Conservation (phyloP, 1,140 invertebrate species). For the Drosophila malerkotliana region DNA sequence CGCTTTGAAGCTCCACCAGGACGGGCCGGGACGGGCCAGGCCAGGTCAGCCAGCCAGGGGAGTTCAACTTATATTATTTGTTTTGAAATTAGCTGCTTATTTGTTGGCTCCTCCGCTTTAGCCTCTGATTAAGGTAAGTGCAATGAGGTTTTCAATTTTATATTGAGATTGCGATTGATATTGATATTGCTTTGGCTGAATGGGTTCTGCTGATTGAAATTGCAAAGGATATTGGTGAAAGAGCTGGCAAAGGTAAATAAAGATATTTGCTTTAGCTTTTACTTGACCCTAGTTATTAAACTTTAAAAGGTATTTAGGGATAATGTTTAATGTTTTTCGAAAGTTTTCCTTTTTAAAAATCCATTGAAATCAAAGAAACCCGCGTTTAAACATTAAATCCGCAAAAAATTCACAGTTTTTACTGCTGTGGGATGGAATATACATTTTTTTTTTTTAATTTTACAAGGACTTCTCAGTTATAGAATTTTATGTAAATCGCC, state of each 20-base stretch:
- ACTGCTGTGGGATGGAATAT: conserved; percentile 1
- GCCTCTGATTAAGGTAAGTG: conserved; percentile 43
- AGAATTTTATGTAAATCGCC: conserved; percentile 57
- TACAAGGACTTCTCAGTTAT: conserved; percentile 30
- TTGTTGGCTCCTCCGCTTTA: conserved; percentile 27
- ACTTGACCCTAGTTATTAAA: too few relatives aligned
- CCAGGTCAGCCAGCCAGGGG: conserved; percentile 3
- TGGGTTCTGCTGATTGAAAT: conserved; percentile 17
- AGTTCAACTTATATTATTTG: conserved; percentile 57
- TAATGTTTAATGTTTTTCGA: not conserved
- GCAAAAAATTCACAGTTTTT: conserved; percentile 24
- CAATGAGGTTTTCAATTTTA: conserved; percentile 40
- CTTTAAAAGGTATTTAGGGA: too few relatives aligned
- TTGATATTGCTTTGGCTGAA: conserved; percentile 22
- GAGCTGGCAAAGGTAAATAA: conserved; percentile 1
- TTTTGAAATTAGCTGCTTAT: conserved; percentile 64
- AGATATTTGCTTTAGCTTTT: conserved; percentile 1
- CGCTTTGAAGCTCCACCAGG: conserved; percentile 42
- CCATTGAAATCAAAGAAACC: conserved; percentile 11
- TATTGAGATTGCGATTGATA: conserved; percentile 5
- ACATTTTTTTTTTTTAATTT: not conserved
- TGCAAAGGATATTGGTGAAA: conserved; percentile 3
- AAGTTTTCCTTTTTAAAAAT: not conserved
- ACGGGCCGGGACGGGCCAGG: not conserved
- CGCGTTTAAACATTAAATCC: conserved; percentile 22